Evolutionary conservation across 2,113 vertebrate genomes (phyloP).

Genomic region (Periophthalmus modestus): DNA sequence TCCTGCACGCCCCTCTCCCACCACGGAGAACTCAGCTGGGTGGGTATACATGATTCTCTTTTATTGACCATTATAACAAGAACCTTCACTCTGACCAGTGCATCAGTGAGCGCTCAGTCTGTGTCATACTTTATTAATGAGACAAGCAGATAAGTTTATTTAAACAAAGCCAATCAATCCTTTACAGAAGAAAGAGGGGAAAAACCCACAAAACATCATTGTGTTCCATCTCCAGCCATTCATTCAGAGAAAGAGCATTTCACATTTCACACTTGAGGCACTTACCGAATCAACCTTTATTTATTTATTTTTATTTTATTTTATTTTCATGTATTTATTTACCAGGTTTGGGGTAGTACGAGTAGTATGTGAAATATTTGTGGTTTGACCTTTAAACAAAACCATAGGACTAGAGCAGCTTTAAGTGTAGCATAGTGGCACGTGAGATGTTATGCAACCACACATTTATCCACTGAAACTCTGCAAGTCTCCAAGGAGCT

Average conservation of each 20-base stretch:
- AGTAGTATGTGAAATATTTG: background rate
- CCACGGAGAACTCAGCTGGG: slow-evolving; percentile 19
- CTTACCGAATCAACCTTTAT: too few relatives aligned
- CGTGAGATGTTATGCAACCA: slow-evolving; percentile 31
- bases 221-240: too few relatives aligned
- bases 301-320: too few relatives aligned
- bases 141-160: too few relatives aligned
- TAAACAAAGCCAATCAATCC: too few relatives aligned
- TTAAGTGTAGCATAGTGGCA: slow-evolving; percentile 26
- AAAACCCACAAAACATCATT: too few relatives aligned
- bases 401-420: background rate
- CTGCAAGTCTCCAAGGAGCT: slow-evolving; percentile 3
- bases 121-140: background rate
- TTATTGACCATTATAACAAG: background rate
- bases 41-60: background rate
- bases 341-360: background rate
- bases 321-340: too few relatives aligned
- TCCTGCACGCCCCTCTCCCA: slow-evolving; percentile 13
- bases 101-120: background rate
- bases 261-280: too few relatives aligned
- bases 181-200: too few relatives aligned
- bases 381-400: background rate
- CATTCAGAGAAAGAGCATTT: too few relatives aligned
- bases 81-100: background rate
- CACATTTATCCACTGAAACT: slow-evolving; percentile 12